Percentiles rank a stretch among this genome's conserved stretches.
These are phyloP conservation scores for Odontamblyopus lacepedii DNA, from an alignment of 2,797 vertebrate genomes.

Conservation along the genomic window DNA sequence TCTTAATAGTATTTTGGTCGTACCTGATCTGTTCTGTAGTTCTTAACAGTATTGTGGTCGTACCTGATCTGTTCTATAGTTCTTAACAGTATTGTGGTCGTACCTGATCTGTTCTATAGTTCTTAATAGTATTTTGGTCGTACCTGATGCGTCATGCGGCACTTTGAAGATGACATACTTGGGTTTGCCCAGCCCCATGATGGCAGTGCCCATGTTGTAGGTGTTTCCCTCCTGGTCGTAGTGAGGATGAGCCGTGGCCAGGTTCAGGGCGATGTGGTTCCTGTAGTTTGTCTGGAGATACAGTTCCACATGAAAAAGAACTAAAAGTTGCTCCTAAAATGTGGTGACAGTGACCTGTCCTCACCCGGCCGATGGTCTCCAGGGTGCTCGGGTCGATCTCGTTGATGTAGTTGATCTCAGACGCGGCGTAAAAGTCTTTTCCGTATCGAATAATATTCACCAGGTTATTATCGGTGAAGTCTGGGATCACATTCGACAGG, in stretches of 20 bases:
- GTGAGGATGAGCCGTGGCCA: constrained; percentile 92
- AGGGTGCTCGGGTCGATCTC: constrained; percentile 86
- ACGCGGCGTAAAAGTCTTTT: constrained; percentile 87
- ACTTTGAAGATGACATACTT: constrained; percentile 91
- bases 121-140: background rate
- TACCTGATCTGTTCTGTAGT: no score
- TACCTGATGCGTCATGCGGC: constrained; percentile 79
- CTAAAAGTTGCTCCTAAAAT: no score
- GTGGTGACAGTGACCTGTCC: background rate
- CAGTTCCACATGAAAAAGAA: no score
- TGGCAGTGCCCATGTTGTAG: constrained; percentile 92
- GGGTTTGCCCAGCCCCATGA: constrained; percentile 84
- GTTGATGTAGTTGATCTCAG: constrained; percentile 92
- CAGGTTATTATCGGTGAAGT: constrained; percentile 97
- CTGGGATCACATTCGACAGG: constrained; percentile 84
- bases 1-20: no score
- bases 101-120: no score
- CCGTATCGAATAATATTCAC: constrained; percentile 92
- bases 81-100: no score
- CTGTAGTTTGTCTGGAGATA: constrained; percentile 85
- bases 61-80: no score
- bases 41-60: no score
- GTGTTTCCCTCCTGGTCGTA: constrained; percentile 88
- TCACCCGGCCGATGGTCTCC: constrained; percentile 88
- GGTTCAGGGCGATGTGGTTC: constrained; percentile 85